Evolutionary conservation across 2,888 invertebrate species (phyloP).

Genomic region (Caenorhabditis doughertyi): DNA sequence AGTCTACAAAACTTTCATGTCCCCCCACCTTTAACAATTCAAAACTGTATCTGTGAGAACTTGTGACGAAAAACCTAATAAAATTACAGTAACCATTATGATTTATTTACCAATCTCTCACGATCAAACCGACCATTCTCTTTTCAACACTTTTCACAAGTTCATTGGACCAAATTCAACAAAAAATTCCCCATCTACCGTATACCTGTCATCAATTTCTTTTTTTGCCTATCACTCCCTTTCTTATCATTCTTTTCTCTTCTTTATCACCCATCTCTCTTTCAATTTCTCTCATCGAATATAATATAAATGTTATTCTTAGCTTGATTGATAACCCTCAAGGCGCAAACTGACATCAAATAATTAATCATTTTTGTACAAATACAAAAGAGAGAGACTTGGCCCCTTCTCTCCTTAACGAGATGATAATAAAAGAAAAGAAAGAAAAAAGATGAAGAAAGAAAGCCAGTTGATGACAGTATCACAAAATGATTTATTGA

Average conservation of each 20-base stretch:
- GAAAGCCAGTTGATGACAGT: slow-evolving; percentile 16
- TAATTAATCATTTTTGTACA: slow-evolving; percentile 41
- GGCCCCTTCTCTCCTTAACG: neutral
- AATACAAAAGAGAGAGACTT: slow-evolving; percentile 6
- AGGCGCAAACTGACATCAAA: slow-evolving; percentile 1
- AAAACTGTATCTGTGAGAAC: too few species aligned
- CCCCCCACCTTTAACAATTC: too few species aligned
- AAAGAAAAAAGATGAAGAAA: neutral
- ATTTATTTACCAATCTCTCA: neutral
- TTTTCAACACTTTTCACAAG: neutral
- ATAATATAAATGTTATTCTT: slow-evolving; percentile 36
- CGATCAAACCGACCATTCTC: neutral
- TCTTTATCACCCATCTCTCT: neutral
- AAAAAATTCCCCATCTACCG: neutral
- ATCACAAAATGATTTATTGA: slow-evolving; percentile 31
- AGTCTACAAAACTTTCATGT: too few species aligned
- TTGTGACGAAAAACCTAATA: too few species aligned
- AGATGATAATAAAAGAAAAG: neutral
- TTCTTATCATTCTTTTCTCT: slow-evolving; percentile 3
- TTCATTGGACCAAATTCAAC: slow-evolving; percentile 3
- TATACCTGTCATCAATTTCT: too few species aligned
- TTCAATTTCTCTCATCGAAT: slow-evolving; percentile 2
- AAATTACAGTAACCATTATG: too few species aligned
- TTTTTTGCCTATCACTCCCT: too few species aligned
- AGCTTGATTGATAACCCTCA: slow-evolving; percentile 16